Evolutionary conservation across 1,140 invertebrate species (phyloP).

Genomic region (Stratiolaelaps scimitus): DNA sequence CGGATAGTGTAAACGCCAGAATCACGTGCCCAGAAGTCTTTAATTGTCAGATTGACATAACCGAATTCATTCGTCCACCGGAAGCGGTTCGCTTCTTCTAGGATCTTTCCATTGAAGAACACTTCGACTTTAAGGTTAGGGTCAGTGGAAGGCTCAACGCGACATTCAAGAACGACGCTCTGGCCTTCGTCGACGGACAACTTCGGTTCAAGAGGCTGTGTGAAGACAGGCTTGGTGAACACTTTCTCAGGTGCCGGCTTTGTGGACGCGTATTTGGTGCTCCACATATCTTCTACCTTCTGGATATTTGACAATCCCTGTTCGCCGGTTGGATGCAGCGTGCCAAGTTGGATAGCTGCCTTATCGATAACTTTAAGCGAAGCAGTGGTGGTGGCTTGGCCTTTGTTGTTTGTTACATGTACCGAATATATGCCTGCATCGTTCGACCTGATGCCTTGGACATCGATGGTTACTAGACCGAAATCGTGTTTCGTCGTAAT

Average conservation of each 20-base stretch:
- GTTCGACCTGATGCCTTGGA: slow-evolving; percentile 64
- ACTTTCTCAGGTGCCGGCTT: slow-evolving; percentile 40
- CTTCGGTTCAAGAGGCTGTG: slow-evolving; percentile 62
- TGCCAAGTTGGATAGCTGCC: slow-evolving; percentile 63
- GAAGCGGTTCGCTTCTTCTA: slow-evolving; percentile 59
- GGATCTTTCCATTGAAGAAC: slow-evolving; percentile 78
- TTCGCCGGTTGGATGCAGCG: slow-evolving; percentile 72
- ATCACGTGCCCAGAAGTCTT: slow-evolving; percentile 78
- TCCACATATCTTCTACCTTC: slow-evolving; percentile 62
- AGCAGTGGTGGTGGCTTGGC: slow-evolving; percentile 63
- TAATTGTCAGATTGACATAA: slow-evolving; percentile 74
- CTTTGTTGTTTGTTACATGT: slow-evolving; percentile 77
- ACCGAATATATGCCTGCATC: slow-evolving; percentile 82
- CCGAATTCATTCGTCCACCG: slow-evolving; percentile 82
- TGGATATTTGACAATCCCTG: slow-evolving; percentile 69
- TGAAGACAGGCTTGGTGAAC: slow-evolving; percentile 76
- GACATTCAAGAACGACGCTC: slow-evolving; percentile 76
- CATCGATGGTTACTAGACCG: slow-evolving; percentile 69
- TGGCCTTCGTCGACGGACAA: slow-evolving; percentile 77
- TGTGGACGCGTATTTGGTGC: slow-evolving; percentile 34
- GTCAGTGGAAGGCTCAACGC: slow-evolving; percentile 89
- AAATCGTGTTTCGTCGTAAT: slow-evolving; percentile 58
- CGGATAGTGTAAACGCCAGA: slow-evolving; percentile 43
- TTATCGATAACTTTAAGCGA: slow-evolving; percentile 52
- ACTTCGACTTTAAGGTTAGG: slow-evolving; percentile 85